Conservation (phyloP, 2,888 invertebrate genomes). For the Muschampia plurimacula region DNA sequence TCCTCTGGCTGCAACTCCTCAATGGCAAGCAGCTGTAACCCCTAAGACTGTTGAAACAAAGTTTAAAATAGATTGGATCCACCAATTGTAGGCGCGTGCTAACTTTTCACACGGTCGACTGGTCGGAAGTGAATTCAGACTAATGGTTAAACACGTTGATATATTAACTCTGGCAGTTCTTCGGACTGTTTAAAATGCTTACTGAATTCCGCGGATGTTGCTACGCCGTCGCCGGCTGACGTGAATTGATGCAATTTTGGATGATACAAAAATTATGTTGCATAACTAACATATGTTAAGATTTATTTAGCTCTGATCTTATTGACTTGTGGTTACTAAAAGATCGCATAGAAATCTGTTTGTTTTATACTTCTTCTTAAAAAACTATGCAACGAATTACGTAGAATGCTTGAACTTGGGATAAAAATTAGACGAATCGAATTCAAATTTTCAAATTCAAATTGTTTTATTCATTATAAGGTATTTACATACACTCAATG, state of each 20-base stretch:
- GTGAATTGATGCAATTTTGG: not conserved
- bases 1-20: not conserved
- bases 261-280: not conserved
- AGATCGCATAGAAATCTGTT: not conserved
- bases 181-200: conserved; percentile 12
- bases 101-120: conserved; percentile 26
- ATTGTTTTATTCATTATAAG: too few relatives aligned
- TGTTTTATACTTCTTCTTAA: not conserved
- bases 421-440: too few relatives aligned
- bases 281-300: not conserved
- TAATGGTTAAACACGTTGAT: conserved; percentile 11
- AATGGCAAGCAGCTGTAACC: conserved; percentile 12
- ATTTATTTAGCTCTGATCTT: not conserved
- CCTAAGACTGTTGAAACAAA: conserved; percentile 12
- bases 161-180: conserved; percentile 20
- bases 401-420: too few relatives aligned
- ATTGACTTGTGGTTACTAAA: not conserved
- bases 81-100: conserved; percentile 21
- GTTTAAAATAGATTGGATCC: not conserved
- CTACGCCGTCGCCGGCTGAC: not conserved
- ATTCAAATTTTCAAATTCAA: too few relatives aligned
- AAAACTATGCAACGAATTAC: too few relatives aligned
- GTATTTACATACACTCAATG: too few relatives aligned
- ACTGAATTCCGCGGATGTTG: conserved; percentile 7
- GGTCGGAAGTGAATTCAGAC: conserved; percentile 18